Conservation (phyloP, 1,140 invertebrate species). For the Drosophila rufa region DNA sequence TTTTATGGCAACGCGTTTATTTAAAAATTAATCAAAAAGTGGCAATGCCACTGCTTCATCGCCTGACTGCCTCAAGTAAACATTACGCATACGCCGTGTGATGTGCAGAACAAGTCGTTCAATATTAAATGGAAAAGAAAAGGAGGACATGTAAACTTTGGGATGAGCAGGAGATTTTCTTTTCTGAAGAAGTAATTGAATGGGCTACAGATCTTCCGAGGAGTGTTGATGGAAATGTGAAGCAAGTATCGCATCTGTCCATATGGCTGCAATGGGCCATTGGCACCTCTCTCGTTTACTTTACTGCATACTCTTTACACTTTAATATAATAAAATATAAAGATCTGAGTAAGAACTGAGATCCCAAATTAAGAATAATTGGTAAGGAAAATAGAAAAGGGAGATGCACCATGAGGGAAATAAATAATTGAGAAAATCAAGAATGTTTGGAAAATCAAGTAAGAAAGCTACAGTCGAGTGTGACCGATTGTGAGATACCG, state of each 20-base stretch:
- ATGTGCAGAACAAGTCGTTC: conserved; percentile 40
- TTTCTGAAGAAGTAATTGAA: conserved; percentile 10
- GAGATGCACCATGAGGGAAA: too few relatives aligned
- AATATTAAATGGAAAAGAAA: conserved; percentile 63
- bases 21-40: conserved; percentile 83
- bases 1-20: conserved; percentile 76
- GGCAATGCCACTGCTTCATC: conserved; percentile 47
- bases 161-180: conserved; percentile 9
- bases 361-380: too few relatives aligned
- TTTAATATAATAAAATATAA: background rate
- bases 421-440: too few relatives aligned
- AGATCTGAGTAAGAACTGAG: background rate
- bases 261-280: background rate
- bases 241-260: background rate
- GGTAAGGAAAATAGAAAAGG: background rate
- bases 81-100: conserved; percentile 66
- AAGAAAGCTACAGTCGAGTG: too few relatives aligned
- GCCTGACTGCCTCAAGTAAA: conserved; percentile 55
- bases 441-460: too few relatives aligned
- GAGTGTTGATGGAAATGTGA: conserved; percentile 4
- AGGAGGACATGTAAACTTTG: conserved; percentile 8
- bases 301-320: background rate
- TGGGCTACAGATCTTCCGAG: background rate
- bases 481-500: too few relatives aligned
- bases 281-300: background rate